Conservation (phyloP, 2,113 vertebrate species). For the Rattus rattus region DNA sequence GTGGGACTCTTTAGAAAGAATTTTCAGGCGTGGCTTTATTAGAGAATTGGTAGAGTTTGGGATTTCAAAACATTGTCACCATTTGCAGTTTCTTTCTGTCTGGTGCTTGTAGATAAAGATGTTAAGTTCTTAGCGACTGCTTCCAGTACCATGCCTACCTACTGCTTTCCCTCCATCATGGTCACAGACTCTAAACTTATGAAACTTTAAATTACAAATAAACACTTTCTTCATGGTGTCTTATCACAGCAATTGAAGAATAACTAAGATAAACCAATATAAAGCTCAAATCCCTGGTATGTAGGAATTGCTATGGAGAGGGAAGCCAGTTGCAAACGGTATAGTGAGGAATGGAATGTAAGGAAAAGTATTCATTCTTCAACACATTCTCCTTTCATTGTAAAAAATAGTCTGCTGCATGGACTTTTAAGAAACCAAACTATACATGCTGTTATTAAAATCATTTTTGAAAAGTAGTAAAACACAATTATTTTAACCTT, state of each 20-base stretch:
- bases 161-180: not conserved
- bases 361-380: not conserved
- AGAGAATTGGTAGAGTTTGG: not conserved
- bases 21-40: not conserved
- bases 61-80: not conserved
- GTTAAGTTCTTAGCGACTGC: not conserved
- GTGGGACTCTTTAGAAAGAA: not conserved
- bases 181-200: not conserved
- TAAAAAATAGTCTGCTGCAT: not conserved
- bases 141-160: not conserved
- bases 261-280: not conserved
- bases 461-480: constrained; percentile 38
- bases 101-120: not conserved
- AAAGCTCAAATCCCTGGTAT: not conserved
- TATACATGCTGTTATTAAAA: not conserved
- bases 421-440: not conserved
- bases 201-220: not conserved
- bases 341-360: not conserved
- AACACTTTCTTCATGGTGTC: not conserved
- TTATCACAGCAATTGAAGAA: not conserved
- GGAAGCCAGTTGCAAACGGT: too few relatives aligned
- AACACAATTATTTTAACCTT: not conserved
- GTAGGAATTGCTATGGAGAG: not conserved
- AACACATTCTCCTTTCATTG: not conserved
- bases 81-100: not conserved